Evolutionary conservation across 1,140 invertebrate genomes (phyloP), one percentile per base, ranked within the genome.

Genomic region (Trigoniulus corallinus): DNA sequence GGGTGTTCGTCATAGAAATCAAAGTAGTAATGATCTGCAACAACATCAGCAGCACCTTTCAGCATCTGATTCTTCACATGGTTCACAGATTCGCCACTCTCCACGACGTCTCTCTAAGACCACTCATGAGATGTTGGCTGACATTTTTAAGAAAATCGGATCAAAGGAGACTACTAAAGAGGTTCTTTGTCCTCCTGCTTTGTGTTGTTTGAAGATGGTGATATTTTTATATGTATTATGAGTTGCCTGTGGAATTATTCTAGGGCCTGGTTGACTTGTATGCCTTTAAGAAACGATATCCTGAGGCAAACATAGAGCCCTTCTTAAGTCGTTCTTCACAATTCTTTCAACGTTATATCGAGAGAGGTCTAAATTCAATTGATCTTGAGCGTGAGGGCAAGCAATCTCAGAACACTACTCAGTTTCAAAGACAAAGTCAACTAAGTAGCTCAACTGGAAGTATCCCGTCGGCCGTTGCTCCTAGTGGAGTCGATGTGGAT

Each of bases 71-170:
- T 40, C 18, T 21, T 26, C 15, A 40, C n/a, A 34, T 42, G 12
- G 7, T 34, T 7, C 7, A 12, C 37, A 54, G 50, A 52, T 52
- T 27, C 24, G 18, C 7, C 53, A 54, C 23, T 54, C 55, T 18
- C 55, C 59, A 3, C 72, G 72, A 55, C 66, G 73, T 37, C 58
- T 86, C 39, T 79, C 82, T 1, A 77, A 84, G 57, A 72, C 73
- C 23, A 79, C 81, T 3, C 85, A 89, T 61, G 86, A 89, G 51
- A 78, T 83, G 57, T 67, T 95, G 47, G 82, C 83, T 0, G 81
- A 87, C 58, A 95, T 95, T 60, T 88, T 95, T 58, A 86, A 85
- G 63, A 82, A 92, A 59, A 92, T 95, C 57, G 88, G 87, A 22
- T 84, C 79, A 15, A 88, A 86, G 63, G 82, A 91, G 56, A 82